Conservation (phyloP, 2,888 invertebrate species). For the Microdon myrmicae region DNA sequence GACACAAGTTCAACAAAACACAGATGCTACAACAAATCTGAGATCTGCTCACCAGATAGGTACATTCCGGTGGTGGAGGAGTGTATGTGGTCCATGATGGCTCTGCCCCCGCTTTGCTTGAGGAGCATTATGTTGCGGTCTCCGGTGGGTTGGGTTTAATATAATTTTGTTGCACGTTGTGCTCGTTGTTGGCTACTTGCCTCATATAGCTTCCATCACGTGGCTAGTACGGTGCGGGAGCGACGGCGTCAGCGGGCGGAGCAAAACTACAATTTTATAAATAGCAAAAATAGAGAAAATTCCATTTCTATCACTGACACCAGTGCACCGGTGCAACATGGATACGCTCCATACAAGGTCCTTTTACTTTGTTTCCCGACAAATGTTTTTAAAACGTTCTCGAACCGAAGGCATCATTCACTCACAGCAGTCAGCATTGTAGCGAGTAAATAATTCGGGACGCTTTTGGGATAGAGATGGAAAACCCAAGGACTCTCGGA, state of each 20-base stretch:
- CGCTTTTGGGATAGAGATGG: conserved; percentile 38
- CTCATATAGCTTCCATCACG: no score
- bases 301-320: conserved; percentile 15
- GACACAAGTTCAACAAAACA: conserved; percentile 11
- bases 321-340: conserved; percentile 12
- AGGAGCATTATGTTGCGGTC: conserved; percentile 49
- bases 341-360: conserved; percentile 1
- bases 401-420: conserved; percentile 30
- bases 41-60: conserved; percentile 26
- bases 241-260: conserved; percentile 44
- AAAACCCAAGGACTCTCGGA: conserved; percentile 19
- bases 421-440: conserved; percentile 23
- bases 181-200: conserved; percentile 15
- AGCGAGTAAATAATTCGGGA: conserved; percentile 33
- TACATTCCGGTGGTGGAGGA: conserved; percentile 14
- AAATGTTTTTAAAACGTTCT: conserved; percentile 23
- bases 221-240: conserved; percentile 15
- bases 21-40: conserved; percentile 25
- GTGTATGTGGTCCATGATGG: conserved; percentile 25
- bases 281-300: conserved; percentile 35
- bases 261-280: conserved; percentile 37
- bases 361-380: conserved; percentile 17
- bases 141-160: conserved; percentile 53
- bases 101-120: conserved; percentile 32
- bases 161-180: conserved; percentile 47